Conservation (phyloP, 2,113 vertebrate species). For the Actinemys pallida region DNA sequence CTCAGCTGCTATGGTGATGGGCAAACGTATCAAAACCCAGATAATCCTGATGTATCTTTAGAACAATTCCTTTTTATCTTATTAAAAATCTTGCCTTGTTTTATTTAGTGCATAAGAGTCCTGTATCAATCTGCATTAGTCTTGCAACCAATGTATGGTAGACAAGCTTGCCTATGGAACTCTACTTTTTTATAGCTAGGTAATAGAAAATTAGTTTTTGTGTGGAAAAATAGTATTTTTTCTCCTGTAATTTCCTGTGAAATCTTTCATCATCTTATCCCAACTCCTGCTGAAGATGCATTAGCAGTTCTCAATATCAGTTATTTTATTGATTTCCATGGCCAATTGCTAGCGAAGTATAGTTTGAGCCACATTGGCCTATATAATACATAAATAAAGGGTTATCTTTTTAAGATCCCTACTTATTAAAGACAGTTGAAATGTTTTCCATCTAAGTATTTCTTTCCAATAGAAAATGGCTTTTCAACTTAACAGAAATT, state of each 20-base stretch:
- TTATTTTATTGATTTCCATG: neutral
- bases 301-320: neutral
- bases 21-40: neutral
- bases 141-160: constrained; percentile 7
- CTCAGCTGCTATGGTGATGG: neutral
- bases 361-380: neutral
- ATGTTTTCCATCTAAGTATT: neutral
- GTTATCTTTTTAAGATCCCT: neutral
- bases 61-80: neutral
- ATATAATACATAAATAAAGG: neutral
- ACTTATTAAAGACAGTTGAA: neutral
- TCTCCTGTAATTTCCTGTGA: neutral
- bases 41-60: neutral
- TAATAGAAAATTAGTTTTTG: neutral
- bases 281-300: neutral
- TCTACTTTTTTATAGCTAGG: neutral
- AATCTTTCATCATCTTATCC: neutral
- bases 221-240: neutral
- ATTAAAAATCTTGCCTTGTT: neutral
- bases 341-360: neutral
- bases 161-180: neutral
- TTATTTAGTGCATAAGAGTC: neutral
- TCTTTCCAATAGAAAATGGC: neutral
- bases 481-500: neutral
- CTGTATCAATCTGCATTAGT: neutral